phyloP scores from a whole-genome alignment of 2,113 vertebrate genomes.

The Ptyas mucosa region DNA sequence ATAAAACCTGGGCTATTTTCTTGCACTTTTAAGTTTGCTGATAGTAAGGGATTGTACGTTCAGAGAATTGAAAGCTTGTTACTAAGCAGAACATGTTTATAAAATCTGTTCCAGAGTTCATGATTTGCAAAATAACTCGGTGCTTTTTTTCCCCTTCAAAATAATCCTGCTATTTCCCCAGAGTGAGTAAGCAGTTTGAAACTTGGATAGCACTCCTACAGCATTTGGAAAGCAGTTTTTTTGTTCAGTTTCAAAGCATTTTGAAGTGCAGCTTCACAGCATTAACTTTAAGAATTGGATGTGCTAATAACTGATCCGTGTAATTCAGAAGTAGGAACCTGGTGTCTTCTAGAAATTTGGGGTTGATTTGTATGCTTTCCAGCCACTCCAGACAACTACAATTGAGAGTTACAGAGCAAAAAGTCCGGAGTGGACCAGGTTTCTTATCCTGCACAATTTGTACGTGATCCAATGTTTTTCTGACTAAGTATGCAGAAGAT shows the following conservation, averaged over 20 bases:
- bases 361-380: background rate
- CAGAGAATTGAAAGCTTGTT: background rate
- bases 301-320: background rate
- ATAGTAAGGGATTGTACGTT: conserved; percentile 29
- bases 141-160: background rate
- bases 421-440: background rate
- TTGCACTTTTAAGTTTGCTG: conserved; percentile 5
- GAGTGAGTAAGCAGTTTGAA: background rate
- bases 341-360: background rate
- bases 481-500: background rate
- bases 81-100: background rate
- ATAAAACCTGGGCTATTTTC: conserved; percentile 28
- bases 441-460: background rate
- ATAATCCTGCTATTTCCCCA: background rate
- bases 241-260: background rate
- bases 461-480: background rate
- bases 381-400: background rate
- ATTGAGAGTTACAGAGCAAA: background rate
- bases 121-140: background rate
- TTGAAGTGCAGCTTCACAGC: background rate
- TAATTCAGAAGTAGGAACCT: background rate
- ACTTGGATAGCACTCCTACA: background rate
- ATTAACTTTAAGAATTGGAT: background rate
- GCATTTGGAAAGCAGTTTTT: background rate
- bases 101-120: background rate